Evolutionary conservation across 2,113 vertebrate genomes (phyloP).

Genomic region (Macrotus californicus): DNA sequence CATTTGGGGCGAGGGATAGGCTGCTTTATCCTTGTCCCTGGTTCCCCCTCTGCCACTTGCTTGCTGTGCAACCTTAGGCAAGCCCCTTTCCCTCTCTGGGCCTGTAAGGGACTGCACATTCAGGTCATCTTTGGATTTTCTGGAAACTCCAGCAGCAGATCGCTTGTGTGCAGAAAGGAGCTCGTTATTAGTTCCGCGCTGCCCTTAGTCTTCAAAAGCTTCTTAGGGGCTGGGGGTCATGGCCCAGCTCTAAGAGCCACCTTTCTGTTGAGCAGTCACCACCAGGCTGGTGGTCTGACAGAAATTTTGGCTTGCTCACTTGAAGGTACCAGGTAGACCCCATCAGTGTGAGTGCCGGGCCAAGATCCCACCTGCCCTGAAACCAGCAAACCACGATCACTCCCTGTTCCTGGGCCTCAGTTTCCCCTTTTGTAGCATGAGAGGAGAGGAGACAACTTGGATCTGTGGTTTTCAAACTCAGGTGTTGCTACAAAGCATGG

Average conservation of each 20-base stretch:
- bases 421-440: neutral
- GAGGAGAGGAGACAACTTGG: neutral
- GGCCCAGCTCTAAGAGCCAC: neutral
- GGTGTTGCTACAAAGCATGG: neutral
- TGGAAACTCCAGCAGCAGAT: neutral
- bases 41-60: neutral
- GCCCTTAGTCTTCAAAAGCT: neutral
- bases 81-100: neutral
- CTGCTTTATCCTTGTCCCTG: neutral
- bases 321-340: neutral
- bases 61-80: neutral
- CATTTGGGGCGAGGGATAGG: neutral
- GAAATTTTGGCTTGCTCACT: neutral
- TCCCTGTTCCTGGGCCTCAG: neutral
- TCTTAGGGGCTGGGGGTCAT: neutral
- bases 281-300: neutral
- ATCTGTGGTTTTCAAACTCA: neutral
- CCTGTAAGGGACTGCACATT: neutral
- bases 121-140: neutral
- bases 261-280: neutral
- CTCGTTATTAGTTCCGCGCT: neutral
- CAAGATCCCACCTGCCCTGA: neutral
- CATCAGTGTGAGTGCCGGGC: neutral
- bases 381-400: neutral
- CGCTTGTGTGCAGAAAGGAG: neutral